phyloP scores from a whole-genome alignment of 2,113 vertebrate species.

The Andinoacara biseriatus region DNA sequence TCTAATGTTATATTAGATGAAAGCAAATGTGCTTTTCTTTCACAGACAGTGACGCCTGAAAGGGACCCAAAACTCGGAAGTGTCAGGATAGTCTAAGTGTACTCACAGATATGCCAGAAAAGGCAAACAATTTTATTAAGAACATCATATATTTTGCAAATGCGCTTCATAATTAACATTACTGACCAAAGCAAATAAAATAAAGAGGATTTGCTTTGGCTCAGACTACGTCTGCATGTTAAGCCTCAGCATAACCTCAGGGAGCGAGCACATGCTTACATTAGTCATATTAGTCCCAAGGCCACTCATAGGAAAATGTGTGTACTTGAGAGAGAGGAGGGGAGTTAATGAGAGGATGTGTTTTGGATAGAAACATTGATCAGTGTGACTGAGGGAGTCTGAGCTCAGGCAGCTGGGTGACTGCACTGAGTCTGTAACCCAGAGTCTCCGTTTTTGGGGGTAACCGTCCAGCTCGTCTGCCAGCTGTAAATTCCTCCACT shows the following conservation, averaged over 20 bases:
- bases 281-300: conserved; percentile 32
- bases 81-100: no score
- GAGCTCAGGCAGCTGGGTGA: conserved; percentile 13
- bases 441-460: conserved; percentile 28
- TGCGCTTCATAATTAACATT: neutral
- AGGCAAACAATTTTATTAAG: no score
- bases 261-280: conserved; percentile 22
- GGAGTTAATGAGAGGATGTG: conserved; percentile 46
- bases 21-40: no score
- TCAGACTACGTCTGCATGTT: neutral
- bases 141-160: no score
- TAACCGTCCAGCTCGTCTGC: conserved; percentile 45
- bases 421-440: conserved; percentile 48
- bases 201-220: neutral
- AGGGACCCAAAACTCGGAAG: no score
- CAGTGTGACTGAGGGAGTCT: conserved; percentile 17
- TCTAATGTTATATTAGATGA: no score
- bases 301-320: conserved; percentile 56
- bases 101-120: no score
- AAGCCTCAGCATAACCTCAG: neutral
- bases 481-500: conserved; percentile 76
- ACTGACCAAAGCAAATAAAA: neutral
- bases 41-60: no score
- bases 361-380: conserved; percentile 45
- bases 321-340: neutral